Percentiles rank a stretch among this genome's conserved stretches.
Conservation (phyloP, 2,888 invertebrate genomes). For the Hyppa rectilinea region DNA sequence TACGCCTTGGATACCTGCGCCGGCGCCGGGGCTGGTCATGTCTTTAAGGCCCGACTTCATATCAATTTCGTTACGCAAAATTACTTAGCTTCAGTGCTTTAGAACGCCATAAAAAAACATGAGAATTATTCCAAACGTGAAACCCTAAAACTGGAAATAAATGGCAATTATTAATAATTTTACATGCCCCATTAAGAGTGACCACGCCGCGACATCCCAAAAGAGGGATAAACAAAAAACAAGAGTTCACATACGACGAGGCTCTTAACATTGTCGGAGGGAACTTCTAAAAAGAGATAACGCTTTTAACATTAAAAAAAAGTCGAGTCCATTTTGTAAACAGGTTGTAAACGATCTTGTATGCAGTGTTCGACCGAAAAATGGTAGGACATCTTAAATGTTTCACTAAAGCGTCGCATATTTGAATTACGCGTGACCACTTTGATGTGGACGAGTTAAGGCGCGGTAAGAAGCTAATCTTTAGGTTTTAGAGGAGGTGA, state of each 20-base stretch:
- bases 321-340: constrained; percentile 83
- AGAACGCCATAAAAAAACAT: constrained; percentile 35
- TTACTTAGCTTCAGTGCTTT: constrained; percentile 14
- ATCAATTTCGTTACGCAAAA: constrained; percentile 31
- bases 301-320: constrained; percentile 82
- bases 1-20: constrained; percentile 18
- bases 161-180: constrained; percentile 81
- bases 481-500: no score
- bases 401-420: constrained; percentile 66
- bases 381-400: constrained; percentile 72
- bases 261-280: constrained; percentile 85
- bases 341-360: constrained; percentile 86
- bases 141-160: constrained; percentile 52
- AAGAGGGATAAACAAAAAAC: constrained; percentile 70
- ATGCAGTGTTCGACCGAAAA: constrained; percentile 70
- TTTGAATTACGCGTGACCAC: constrained; percentile 62
- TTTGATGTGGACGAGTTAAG: constrained; percentile 57
- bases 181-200: constrained; percentile 80
- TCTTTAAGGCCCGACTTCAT: constrained; percentile 4
- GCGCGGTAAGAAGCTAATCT: no score
- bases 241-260: constrained; percentile 74
- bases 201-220: constrained; percentile 68
- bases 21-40: constrained; percentile 24
- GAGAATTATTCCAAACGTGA: constrained; percentile 49
- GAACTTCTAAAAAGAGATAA: constrained; percentile 86